Evolutionary conservation across 2,888 invertebrate genomes (phyloP).

Genomic region (Philopedon plagiatum): DNA sequence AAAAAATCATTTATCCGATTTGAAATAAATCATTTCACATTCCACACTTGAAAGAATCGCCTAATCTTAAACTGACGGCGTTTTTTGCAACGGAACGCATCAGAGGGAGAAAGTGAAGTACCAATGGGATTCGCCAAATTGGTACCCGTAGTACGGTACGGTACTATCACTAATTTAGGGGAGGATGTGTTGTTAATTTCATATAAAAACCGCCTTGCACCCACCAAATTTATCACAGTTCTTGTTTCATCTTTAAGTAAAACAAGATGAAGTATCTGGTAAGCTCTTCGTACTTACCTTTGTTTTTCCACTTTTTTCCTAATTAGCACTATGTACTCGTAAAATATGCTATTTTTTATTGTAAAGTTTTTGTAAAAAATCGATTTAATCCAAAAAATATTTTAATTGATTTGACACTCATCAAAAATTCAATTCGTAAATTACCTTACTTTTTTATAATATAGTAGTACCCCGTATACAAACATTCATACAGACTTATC

Average conservation of each 20-base stretch:
- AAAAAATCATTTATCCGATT: no score
- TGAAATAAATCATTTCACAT: neutral
- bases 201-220: constrained; percentile 59
- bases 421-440: no score
- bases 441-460: no score
- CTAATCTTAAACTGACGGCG: neutral
- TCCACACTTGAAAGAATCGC: neutral
- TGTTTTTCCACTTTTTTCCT: neutral
- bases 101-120: constrained; percentile 58
- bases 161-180: constrained; percentile 59
- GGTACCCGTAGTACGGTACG: constrained; percentile 7
- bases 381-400: no score
- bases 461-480: no score
- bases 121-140: constrained; percentile 29
- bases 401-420: no score
- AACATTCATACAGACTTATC: no score
- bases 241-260: constrained; percentile 54
- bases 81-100: constrained; percentile 24
- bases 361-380: no score
- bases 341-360: no score
- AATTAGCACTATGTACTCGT: no score
- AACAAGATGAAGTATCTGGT: constrained; percentile 62
- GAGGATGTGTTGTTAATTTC: constrained; percentile 53
- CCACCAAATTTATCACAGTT: constrained; percentile 58
- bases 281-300: constrained; percentile 39